Conservation (phyloP, 2,113 vertebrate species). For the Columbina picui region DNA sequence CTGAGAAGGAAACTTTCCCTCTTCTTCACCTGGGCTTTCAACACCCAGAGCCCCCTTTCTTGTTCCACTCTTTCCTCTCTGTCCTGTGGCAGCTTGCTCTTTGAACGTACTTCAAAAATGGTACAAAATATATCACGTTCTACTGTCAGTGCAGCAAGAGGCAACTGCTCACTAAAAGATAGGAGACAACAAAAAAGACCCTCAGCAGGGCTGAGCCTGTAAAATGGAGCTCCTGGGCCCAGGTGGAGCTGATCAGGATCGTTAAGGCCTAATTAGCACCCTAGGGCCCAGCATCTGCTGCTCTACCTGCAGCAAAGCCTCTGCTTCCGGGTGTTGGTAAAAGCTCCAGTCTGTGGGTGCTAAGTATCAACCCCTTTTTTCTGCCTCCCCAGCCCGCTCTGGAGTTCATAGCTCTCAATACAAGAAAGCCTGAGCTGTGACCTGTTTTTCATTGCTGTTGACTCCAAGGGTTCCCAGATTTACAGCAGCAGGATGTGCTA, state of each 20-base stretch:
- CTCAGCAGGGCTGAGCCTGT: fast-evolving
- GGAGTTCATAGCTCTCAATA: background rate
- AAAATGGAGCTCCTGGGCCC: background rate
- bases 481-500: background rate
- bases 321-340: background rate
- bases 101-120: fast-evolving
- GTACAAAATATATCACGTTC: fast-evolving
- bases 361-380: too few species aligned
- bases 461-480: background rate
- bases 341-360: fast-evolving
- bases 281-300: background rate
- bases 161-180: background rate
- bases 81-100: fast-evolving
- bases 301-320: background rate
- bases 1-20: background rate
- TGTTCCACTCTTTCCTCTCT: background rate
- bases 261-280: background rate
- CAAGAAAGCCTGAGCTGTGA: background rate
- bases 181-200: background rate
- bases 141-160: fast-evolving
- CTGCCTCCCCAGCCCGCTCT: background rate
- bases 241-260: background rate
- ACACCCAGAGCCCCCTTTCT: fast-evolving
- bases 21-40: background rate
- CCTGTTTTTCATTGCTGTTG: background rate